These are phyloP conservation scores for Lasioglossum lativentre DNA, from an alignment of 2,888 invertebrate genomes.

Conservation along the genomic window DNA sequence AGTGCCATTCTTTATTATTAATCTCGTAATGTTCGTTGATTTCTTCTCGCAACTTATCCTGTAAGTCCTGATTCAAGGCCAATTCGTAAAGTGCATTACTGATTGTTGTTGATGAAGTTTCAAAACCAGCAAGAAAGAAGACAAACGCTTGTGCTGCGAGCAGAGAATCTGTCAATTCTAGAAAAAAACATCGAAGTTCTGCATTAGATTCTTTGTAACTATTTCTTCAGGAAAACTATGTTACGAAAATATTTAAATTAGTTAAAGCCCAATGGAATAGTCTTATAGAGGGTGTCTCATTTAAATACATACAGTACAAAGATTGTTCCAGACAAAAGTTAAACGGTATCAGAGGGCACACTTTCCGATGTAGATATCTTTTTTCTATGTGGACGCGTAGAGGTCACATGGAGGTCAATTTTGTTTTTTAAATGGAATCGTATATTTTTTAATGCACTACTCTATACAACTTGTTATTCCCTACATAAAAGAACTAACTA, in stretches of 20 bases:
- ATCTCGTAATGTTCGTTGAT: constrained; percentile 63
- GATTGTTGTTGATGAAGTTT: constrained; percentile 73
- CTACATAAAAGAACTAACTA: too few relatives aligned
- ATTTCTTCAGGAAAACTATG: neutral
- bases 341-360: too few relatives aligned
- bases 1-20: constrained; percentile 71
- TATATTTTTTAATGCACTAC: too few relatives aligned
- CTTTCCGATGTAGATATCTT: too few relatives aligned
- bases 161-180: neutral
- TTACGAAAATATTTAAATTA: neutral
- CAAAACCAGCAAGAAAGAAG: constrained; percentile 5
- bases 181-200: neutral
- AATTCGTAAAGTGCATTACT: constrained; percentile 74
- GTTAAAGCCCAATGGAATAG: too few relatives aligned
- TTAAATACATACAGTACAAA: too few relatives aligned
- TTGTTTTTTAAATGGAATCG: too few relatives aligned
- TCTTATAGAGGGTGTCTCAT: too few relatives aligned
- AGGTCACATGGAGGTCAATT: too few relatives aligned
- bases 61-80: constrained; percentile 69
- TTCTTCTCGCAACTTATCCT: constrained; percentile 70
- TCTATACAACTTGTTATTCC: too few relatives aligned
- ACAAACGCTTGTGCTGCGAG: constrained; percentile 7
- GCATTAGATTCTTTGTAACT: neutral
- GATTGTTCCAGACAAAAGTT: too few relatives aligned
- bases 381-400: too few relatives aligned